Evolutionary conservation across 2,113 vertebrate genomes (phyloP), one percentile per base, ranked within the genome.

Genomic region (Corythoichthys haematopterus): DNA sequence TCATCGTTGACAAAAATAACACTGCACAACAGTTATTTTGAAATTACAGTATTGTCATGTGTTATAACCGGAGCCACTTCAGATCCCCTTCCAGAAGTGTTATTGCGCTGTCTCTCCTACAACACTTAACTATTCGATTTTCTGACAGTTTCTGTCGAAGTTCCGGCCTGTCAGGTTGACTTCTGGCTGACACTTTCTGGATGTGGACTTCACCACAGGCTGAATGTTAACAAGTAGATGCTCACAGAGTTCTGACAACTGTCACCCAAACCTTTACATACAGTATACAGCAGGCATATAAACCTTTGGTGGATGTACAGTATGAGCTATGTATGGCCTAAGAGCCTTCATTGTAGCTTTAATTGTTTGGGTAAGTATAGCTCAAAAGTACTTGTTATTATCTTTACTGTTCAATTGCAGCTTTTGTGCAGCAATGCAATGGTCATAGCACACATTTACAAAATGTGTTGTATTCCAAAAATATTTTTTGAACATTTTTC

Each of bases 161-260:
- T 37, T 65, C 70, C 20, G 3, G 4, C 13, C 62, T 46, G 35
- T 16, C 66, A n/a, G 8, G 37, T 50, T n/a, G 48, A 65, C 43
- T 48, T n/a, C 64, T 45, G 10, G 20, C 51, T 43, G 48, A 56
- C 37, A 64, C 58, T 6, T 13, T n/a, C 45, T 47, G 58, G 6
- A 8, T 67, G 38, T 64, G n/a, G 53, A 48, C 13, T 58, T n/a
- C 50, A 58, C 13, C 64, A 51, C 11, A 51, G 64, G 46, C 35
- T 67, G n/a, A 61, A 55, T 55, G 51, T 53, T 53, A 35, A 50
- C 40, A 55, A 68, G 48, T 50, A 43, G 50, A 20, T 28, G 52
- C 64, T 65, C 59, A 67, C 8, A 66, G 16, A 62, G 65, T 63
- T 38, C 28, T 46, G 48, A 9, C 40, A 14, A 62, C 50, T 50